Percentiles rank a stretch among this genome's conserved stretches.
Conservation (phyloP, 2,888 invertebrate species). For the Ochropleura leucogaster region DNA sequence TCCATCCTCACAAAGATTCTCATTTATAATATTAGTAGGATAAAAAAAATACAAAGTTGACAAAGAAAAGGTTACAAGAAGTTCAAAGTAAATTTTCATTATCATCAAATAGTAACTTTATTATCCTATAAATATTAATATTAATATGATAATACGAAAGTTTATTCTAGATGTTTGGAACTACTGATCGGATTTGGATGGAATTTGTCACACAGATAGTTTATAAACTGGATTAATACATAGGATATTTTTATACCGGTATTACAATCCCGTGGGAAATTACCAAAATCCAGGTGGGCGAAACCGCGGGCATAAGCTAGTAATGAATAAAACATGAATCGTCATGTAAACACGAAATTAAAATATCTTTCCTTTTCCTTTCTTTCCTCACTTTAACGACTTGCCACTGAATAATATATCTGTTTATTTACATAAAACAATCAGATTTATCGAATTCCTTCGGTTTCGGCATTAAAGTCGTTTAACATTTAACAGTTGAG, state of each 20-base stretch:
- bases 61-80: too few species aligned
- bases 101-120: too few species aligned
- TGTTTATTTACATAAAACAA: conserved; percentile 41
- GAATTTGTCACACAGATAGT: not conserved
- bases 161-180: too few species aligned
- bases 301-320: not conserved
- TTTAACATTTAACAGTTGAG: conserved; percentile 21
- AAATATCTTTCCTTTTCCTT: conserved; percentile 11
- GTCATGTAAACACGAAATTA: conserved; percentile 14
- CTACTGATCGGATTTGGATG: too few species aligned
- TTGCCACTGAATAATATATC: conserved; percentile 31
- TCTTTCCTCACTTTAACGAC: conserved; percentile 8
- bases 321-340: conserved; percentile 25
- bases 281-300: not conserved
- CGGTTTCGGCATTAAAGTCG: conserved; percentile 3
- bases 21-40: too few species aligned
- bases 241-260: not conserved
- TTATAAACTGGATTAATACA: not conserved
- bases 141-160: too few species aligned
- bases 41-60: too few species aligned
- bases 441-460: conserved; percentile 29
- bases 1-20: too few species aligned
- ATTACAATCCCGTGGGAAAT: not conserved
- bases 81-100: too few species aligned
- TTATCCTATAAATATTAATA: too few species aligned